Percentiles rank a stretch among this genome's conserved stretches.
Conservation (phyloP, 2,113 vertebrate species). For the Tyrannus savana region DNA sequence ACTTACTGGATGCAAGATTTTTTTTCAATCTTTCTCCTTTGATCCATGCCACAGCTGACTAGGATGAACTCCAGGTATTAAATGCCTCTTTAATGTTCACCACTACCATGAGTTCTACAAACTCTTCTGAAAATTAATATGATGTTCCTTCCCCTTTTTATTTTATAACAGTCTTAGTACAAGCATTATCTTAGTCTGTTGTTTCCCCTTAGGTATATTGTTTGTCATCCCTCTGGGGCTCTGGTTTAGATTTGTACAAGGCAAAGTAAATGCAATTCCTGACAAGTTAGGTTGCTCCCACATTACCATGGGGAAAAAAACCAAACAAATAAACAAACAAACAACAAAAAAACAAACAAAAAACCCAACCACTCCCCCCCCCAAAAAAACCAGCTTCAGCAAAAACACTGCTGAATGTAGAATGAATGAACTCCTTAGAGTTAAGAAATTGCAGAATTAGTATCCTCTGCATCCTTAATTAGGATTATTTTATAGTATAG, state of each 20-base stretch:
- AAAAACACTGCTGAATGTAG: neutral
- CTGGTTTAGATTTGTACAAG: neutral
- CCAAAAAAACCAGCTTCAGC: neutral
- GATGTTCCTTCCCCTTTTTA: neutral
- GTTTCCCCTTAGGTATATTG: neutral
- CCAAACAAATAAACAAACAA: neutral
- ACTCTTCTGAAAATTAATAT: neutral
- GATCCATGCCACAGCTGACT: neutral
- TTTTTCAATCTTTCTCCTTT: neutral
- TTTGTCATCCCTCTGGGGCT: neutral
- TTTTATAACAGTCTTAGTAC: neutral
- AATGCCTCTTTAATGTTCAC: neutral
- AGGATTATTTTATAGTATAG: neutral
- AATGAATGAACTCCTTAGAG: neutral
- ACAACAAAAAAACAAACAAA: neutral
- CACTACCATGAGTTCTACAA: neutral
- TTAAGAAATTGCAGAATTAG: neutral
- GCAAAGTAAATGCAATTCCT: neutral
- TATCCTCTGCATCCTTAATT: neutral
- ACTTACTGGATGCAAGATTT: neutral
- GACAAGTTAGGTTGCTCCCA: neutral
- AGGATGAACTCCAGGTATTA: neutral
- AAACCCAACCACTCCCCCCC: too few relatives aligned
- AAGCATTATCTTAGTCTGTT: neutral
- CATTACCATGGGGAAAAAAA: neutral